These are phyloP conservation scores for Spermophilus dauricus DNA, from an alignment of 2,113 vertebrate species.

Conservation along the genomic window DNA sequence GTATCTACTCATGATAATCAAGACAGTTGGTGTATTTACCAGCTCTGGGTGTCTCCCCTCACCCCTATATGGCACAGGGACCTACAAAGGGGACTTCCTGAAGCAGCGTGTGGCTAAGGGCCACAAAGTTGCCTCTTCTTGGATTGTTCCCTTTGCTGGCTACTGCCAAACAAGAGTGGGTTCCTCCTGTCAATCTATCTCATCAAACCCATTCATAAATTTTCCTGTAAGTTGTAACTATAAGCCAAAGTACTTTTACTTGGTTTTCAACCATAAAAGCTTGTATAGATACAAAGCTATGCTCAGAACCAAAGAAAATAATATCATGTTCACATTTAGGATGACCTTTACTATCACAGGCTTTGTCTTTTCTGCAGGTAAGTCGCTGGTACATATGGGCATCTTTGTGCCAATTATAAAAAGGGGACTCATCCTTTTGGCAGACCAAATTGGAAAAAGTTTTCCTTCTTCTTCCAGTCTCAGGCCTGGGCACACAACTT, in stretches of 20 bases:
- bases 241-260: neutral
- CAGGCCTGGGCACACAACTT: neutral
- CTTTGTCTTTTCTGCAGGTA: neutral
- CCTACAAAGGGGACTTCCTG: neutral
- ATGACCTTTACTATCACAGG: neutral
- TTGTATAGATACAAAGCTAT: neutral
- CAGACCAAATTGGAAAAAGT: neutral
- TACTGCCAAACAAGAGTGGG: neutral
- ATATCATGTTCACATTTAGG: neutral
- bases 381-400: no score
- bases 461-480: neutral
- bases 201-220: neutral
- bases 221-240: neutral
- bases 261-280: neutral
- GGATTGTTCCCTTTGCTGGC: neutral
- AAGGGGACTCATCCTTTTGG: neutral
- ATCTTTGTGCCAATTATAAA: neutral
- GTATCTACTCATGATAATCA: neutral
- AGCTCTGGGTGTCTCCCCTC: neutral
- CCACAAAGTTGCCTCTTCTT: neutral
- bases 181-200: neutral
- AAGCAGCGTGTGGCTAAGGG: neutral
- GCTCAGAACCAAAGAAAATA: neutral
- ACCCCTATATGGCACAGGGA: neutral
- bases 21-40: neutral